These are phyloP conservation scores for Nettapus auritus DNA, from an alignment of 2,113 vertebrate genomes.

Conservation along the genomic window DNA sequence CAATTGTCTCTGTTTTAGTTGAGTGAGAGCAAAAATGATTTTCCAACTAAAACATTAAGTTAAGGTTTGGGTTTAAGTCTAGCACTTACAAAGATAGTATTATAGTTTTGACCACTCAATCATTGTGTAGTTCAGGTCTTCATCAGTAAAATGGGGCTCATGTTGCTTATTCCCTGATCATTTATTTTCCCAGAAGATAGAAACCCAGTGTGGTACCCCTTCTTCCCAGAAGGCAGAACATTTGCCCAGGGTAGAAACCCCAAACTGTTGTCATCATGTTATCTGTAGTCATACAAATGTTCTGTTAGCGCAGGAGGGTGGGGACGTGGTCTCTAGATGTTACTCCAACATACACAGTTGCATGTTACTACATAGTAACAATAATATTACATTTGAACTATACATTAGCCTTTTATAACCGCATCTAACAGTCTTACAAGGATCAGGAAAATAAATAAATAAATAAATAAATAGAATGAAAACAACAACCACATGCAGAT, in stretches of 20 bases:
- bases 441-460: neutral
- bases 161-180: neutral
- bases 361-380: neutral
- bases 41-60: neutral
- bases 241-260: neutral
- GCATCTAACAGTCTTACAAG: neutral
- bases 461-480: neutral
- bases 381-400: neutral
- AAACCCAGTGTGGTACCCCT: neutral
- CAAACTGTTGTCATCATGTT: accelerated
- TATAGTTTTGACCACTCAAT: neutral
- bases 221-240: neutral
- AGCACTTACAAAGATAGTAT: neutral
- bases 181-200: neutral
- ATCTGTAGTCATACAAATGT: accelerated
- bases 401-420: neutral
- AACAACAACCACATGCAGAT: accelerated
- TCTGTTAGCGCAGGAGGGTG: neutral
- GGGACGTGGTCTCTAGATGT: neutral
- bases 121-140: neutral
- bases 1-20: neutral
- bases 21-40: neutral
- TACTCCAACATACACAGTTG: neutral
- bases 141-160: neutral
- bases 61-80: neutral